Base-by-base conservation (phyloP, 2,113 vertebrate species). In the Gadus chalcogrammus region DNA sequence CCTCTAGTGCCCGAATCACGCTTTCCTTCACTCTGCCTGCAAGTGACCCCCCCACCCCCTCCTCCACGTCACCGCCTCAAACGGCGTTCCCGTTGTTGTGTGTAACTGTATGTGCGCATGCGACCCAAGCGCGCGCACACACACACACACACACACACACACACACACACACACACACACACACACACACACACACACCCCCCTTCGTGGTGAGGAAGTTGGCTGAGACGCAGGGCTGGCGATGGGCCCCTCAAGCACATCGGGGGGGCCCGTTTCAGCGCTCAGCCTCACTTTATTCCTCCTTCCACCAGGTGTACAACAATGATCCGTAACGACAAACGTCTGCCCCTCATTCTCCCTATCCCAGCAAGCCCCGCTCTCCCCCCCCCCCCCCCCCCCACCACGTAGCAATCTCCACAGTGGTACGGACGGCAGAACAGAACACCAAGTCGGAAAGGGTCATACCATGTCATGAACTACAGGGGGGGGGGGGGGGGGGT, bases 21-120 rank as follows among this genome's bases (percentile, higher is more conserved):
- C 84, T 89, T 89, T 86, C 87, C 87, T 91, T 91, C 85, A 86
- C 72, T 89, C 88, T 92, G 86, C 78, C 85, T 90, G 81, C 84
- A 79, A 74, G 63, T 42, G 20, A 61, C 27, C 48, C 27, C 48
- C 66, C 56, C 27, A 27, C 42, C 53, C 69, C 65, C 63, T 59
- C 66, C 61, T 1, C 4, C 55, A n/a, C 55, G 2, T 58, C 55
- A 3, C 18, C 20, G 13, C 20, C 13, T n/a, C 24, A 62, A 12
- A 62, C 9, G 20, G 24, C 61, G 20, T 22, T 13, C 42, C 42
- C 12, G 8, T 48, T 48, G 60, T 61, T 24, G 61, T 58, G 15
- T n/a, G 55, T 55, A 15, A 53, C 53, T 2, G 24, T 24, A 24
- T 24, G 24, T 24, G 53, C 53, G 31, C 31, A 35, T 55, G 53